Evolutionary conservation across 2,888 invertebrate species (phyloP).

Genomic region (Chironomus riparius): DNA sequence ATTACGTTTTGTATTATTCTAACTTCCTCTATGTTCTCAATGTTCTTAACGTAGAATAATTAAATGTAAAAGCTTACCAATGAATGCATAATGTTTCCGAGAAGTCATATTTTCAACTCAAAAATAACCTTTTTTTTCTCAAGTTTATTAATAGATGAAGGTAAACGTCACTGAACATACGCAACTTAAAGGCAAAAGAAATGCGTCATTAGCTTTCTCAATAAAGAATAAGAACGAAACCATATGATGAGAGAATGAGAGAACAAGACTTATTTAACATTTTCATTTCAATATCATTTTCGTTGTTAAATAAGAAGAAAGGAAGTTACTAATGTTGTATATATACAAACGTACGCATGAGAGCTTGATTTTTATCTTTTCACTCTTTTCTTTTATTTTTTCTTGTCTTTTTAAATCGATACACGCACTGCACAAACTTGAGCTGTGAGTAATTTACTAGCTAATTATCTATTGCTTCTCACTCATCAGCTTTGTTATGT

Average conservation of each 20-base stretch:
- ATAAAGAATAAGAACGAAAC: background rate
- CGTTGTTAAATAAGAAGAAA: background rate
- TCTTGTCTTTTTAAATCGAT: background rate
- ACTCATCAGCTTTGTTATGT: background rate
- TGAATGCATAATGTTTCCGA: too few species aligned
- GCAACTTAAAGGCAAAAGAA: background rate
- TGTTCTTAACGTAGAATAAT: too few species aligned
- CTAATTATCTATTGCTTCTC: conserved; percentile 7
- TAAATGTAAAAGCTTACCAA: too few species aligned
- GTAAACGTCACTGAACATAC: background rate
- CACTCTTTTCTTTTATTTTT: too few species aligned
- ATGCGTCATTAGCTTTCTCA: background rate
- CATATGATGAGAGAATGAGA: background rate
- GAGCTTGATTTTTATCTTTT: background rate
- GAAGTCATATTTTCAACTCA: too few species aligned
- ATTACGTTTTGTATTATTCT: background rate
- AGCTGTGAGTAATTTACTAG: background rate
- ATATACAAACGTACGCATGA: background rate
- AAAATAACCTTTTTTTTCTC: too few species aligned
- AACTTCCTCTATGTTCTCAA: background rate
- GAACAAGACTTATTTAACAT: too few species aligned
- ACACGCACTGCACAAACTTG: background rate
- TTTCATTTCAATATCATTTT: too few species aligned
- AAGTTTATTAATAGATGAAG: background rate
- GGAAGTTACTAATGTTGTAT: background rate